Evolutionary conservation across 2,888 invertebrate species (phyloP).

Genomic region (Dasypogon diadema): DNA sequence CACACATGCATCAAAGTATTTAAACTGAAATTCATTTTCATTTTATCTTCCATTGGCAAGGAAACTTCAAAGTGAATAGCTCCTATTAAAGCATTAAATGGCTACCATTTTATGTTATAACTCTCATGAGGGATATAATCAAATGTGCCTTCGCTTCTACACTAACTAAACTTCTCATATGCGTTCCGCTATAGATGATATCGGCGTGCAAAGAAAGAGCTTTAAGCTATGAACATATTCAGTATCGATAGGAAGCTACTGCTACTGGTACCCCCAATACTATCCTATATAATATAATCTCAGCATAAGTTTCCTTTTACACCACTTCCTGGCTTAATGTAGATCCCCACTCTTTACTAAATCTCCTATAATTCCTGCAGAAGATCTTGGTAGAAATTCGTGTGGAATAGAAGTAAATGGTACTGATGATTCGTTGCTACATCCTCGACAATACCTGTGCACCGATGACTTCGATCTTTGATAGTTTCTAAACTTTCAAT

Average conservation of each 20-base stretch:
- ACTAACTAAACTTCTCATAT: background rate
- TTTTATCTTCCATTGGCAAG: background rate
- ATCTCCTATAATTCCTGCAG: background rate
- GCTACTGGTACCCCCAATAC: background rate
- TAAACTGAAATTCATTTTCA: too few species aligned
- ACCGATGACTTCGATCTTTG: slow-evolving; percentile 19
- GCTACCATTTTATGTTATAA: background rate
- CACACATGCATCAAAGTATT: too few species aligned
- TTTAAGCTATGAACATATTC: background rate
- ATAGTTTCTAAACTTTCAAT: slow-evolving; percentile 51
- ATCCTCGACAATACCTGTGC: background rate
- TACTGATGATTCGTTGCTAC: background rate
- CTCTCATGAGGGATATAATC: background rate
- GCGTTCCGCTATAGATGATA: background rate
- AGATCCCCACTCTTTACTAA: background rate
- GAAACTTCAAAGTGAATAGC: background rate
- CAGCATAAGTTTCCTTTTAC: background rate
- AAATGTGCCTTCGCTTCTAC: background rate
- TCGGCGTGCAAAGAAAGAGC: slow-evolving; percentile 17
- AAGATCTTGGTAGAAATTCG: background rate
- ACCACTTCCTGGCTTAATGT: background rate
- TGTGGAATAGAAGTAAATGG: background rate
- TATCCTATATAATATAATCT: background rate
- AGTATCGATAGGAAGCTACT: background rate
- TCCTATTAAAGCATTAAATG: background rate